Percentiles rank a stretch among this genome's conserved stretches.
phyloP scores from a whole-genome alignment of 2,113 vertebrate genomes.

The Corythoichthys haematopterus region DNA sequence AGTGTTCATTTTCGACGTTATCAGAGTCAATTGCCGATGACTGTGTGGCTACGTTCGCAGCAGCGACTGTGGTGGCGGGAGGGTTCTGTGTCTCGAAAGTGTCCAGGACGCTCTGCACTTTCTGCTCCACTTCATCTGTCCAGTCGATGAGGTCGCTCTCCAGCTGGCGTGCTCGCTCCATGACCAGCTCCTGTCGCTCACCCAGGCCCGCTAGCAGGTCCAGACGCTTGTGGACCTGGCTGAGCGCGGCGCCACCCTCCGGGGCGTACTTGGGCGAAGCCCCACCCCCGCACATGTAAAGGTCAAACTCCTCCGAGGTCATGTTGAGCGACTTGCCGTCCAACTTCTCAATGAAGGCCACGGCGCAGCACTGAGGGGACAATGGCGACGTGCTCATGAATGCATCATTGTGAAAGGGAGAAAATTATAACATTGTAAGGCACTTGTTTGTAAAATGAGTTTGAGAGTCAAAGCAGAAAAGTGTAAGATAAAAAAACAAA shows the following conservation, averaged over 20 bases:
- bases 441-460: too few species aligned
- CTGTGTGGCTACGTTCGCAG: neutral
- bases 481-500: too few species aligned
- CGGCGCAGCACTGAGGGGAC: constrained; percentile 85
- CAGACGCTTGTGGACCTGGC: constrained; percentile 80
- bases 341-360: constrained; percentile 97
- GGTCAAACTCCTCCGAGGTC: constrained; percentile 89
- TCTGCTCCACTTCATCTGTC: constrained; percentile 84
- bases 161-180: constrained; percentile 79
- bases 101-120: constrained; percentile 84
- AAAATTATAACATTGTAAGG: too few species aligned
- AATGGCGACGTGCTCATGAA: neutral
- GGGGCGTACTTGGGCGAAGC: constrained; percentile 76
- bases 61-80: constrained; percentile 1
- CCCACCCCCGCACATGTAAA: constrained; percentile 87
- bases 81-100: constrained; percentile 73
- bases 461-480: too few species aligned
- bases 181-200: constrained; percentile 81
- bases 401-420: neutral
- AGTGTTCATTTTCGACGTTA: constrained; percentile 87
- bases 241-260: constrained; percentile 71
- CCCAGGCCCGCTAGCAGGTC: constrained; percentile 83
- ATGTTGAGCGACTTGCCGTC: constrained; percentile 92
- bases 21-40: constrained; percentile 92
- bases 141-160: constrained; percentile 96